Evolutionary conservation across 2,888 invertebrate genomes (phyloP).

Genomic region (Caenorhabditis imperialis): DNA sequence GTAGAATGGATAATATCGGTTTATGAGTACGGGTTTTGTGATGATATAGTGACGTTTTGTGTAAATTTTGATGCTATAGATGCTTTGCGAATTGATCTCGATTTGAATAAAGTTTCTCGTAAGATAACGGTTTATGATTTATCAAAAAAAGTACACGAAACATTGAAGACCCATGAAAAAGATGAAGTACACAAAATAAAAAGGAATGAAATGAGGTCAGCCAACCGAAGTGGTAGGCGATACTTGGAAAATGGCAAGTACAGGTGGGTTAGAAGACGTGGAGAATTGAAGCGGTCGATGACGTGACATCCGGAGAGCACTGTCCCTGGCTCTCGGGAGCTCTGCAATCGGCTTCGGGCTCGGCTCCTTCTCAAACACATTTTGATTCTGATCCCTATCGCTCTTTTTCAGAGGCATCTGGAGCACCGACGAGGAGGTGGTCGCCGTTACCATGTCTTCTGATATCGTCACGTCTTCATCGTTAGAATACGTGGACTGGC

Average conservation of each 20-base stretch:
- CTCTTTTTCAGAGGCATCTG: constrained; percentile 10
- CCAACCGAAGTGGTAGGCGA: constrained; percentile 37
- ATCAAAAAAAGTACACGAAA: no score
- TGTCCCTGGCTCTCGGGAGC: constrained; percentile 23
- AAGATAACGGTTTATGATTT: no score
- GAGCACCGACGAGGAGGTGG: background rate
- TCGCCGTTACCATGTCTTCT: constrained; percentile 20
- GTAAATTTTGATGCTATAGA: background rate
- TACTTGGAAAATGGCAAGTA: constrained; percentile 61
- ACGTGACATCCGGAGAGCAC: constrained; percentile 48
- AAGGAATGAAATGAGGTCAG: background rate
- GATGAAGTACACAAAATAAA: background rate
- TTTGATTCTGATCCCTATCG: constrained; percentile 9
- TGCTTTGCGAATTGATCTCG: background rate
- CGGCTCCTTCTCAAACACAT: background rate
- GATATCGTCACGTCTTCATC: constrained; percentile 49
- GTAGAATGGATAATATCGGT: constrained; percentile 1
- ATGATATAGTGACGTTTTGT: no score
- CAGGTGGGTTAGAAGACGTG: constrained; percentile 32
- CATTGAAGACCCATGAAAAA: constrained; percentile 19
- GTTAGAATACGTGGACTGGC: constrained; percentile 41
- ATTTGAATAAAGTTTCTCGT: background rate
- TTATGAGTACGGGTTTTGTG: no score
- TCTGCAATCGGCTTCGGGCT: background rate
- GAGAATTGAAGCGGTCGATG: constrained; percentile 59